A percentile compares a stretch with the other conserved stretches of the same genome.
Evolutionary conservation across 2,888 invertebrate species (phyloP).

Genomic region (Andricus curvator): DNA sequence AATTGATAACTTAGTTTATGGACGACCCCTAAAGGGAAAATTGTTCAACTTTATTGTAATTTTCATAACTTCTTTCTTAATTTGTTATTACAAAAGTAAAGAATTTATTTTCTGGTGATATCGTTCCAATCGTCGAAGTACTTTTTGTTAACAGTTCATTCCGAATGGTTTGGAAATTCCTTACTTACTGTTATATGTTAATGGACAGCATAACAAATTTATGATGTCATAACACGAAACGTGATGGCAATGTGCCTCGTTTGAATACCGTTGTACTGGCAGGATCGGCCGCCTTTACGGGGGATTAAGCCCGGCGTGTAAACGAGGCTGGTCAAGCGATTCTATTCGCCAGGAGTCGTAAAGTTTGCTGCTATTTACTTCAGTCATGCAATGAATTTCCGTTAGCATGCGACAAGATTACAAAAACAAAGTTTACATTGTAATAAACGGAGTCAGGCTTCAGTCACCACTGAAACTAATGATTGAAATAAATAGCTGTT

Average conservation of each 20-base stretch:
- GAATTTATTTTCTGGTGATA: not conserved
- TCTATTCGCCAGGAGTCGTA: slow-evolving; percentile 24
- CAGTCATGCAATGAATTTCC: slow-evolving; percentile 12
- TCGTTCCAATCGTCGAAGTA: not conserved
- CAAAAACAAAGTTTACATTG: not conserved
- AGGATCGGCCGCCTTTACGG: slow-evolving; percentile 4
- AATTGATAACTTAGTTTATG: too few species aligned
- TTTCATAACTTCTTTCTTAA: too few species aligned
- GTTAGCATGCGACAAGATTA: not conserved
- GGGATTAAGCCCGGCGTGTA: slow-evolving; percentile 28
- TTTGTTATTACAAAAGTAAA: not conserved
- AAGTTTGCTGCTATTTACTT: slow-evolving; percentile 25
- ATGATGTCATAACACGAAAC: slow-evolving; percentile 39
- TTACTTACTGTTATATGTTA: slow-evolving; percentile 31
- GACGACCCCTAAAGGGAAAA: too few species aligned
- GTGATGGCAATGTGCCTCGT: slow-evolving; percentile 29
- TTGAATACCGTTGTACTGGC: slow-evolving; percentile 5
- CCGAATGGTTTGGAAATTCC: not conserved
- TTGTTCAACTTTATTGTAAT: too few species aligned
- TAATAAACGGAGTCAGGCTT: not conserved
- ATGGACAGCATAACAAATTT: slow-evolving; percentile 41
- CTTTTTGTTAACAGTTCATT: not conserved
- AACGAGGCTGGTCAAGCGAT: slow-evolving; percentile 40
- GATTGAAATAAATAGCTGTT: not conserved
- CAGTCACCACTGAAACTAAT: not conserved